Evolutionary conservation across 2,113 vertebrate genomes (phyloP), one percentile per base, ranked within the genome.

Genomic region (Gopherus flavomarginatus): DNA sequence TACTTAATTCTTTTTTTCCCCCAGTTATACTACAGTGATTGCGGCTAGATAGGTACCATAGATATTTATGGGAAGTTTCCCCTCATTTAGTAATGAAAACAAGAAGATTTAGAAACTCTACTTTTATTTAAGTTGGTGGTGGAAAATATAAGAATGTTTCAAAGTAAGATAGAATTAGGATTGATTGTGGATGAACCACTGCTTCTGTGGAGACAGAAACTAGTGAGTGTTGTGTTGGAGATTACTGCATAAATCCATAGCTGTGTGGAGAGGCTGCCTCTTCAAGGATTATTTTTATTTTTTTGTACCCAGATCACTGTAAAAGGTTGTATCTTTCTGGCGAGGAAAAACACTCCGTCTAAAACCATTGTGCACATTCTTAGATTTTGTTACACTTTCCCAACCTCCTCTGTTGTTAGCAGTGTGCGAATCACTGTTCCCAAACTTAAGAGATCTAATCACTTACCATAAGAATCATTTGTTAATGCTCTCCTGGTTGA

Each of bases 361-460:
- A 47, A 49, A 24, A 54, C 8, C 65, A 31, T 2, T 42, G 19
- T 81, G 47, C 22, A 1, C 4, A 12, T 1, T 2, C 31, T 35
- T 2, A 4, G 5, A 6, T 0, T 0, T 4, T 19, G 22, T 35
- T 17, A 31, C 27, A 27, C 10, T 62, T 5, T 81, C 19, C 49
- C 59, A 1, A 1, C 31, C 59, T 19, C 35, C 50, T 11, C n/a
- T 49, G 29, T 13, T 50, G 29, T 17, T 31, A 47, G 22, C 16
- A 1, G 5, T 10, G 29, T 57, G 59, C 35, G 81, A 54, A 78
- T 54, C 57, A 14, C 14, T 52, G 50, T 81, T 62, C 77, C 65
- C 72, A 78, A 13, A 17, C 38, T 29, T 53, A 3, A 26, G 49
- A 21, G 77, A 29, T 31, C 9, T 16, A 2, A 1, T 8, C 3